Percentiles rank a stretch among this genome's conserved stretches.
These are phyloP conservation scores for Netelia virgata DNA, from an alignment of 2,888 invertebrate species.

Conservation along the genomic window DNA sequence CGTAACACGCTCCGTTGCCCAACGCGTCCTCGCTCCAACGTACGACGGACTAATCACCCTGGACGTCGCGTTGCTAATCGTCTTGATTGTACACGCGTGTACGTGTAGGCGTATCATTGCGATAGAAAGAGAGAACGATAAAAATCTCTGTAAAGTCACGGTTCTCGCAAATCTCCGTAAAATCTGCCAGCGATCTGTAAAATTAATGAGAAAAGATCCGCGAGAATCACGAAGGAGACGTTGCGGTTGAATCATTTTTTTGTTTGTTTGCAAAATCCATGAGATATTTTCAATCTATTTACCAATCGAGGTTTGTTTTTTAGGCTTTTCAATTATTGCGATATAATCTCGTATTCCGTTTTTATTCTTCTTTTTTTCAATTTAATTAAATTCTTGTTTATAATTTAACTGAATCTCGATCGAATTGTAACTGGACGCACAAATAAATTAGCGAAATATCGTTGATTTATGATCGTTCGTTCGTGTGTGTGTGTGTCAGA, in stretches of 20 bases:
- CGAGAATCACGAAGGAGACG: too few relatives aligned
- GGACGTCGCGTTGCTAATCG: conserved; percentile 72
- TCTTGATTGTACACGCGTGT: conserved; percentile 8
- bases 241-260: too few relatives aligned
- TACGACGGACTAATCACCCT: conserved; percentile 73
- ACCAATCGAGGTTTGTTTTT: too few relatives aligned
- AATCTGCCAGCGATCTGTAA: neutral
- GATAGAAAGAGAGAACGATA: conserved; percentile 28
- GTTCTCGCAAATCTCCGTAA: neutral
- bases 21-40: conserved; percentile 70
- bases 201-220: neutral
- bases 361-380: neutral
- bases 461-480: neutral
- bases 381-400: neutral
- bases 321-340: neutral
- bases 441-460: neutral
- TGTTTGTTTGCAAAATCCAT: too few relatives aligned
- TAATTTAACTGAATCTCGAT: neutral
- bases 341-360: neutral
- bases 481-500: conserved; percentile 81
- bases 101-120: conserved; percentile 7
- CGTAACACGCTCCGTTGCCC: conserved; percentile 63
- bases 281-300: too few relatives aligned
- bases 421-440: neutral
- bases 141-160: neutral